A percentile compares a stretch with the other conserved stretches of the same genome.
These are phyloP conservation scores for Charadrius vociferus DNA, from an alignment of 2,113 vertebrate species.

Conservation along the genomic window DNA sequence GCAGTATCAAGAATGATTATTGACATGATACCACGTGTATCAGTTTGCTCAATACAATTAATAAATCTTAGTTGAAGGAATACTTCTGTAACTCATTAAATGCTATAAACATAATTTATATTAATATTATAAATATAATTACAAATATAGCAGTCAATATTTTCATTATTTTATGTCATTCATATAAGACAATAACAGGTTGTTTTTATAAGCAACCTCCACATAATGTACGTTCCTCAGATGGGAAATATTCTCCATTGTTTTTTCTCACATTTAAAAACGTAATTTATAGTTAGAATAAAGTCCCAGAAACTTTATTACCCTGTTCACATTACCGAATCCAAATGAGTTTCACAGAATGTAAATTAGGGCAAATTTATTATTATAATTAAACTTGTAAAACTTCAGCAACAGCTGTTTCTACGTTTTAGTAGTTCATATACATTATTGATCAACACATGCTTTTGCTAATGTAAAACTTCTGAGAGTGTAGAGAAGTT, in stretches of 20 bases:
- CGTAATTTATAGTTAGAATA: constrained; percentile 46
- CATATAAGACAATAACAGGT: background rate
- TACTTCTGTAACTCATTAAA: constrained; percentile 33
- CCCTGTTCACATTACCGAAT: background rate
- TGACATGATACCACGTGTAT: background rate
- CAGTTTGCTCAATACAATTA: background rate
- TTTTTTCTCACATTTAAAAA: constrained; percentile 29
- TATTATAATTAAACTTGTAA: constrained; percentile 54
- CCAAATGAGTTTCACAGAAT: background rate
- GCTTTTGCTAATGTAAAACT: constrained; percentile 14
- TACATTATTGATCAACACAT: constrained; percentile 35
- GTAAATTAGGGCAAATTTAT: constrained; percentile 14
- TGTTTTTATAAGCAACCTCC: constrained; percentile 12
- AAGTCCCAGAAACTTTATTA: background rate
- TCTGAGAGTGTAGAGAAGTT: constrained; percentile 5
- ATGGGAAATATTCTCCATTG: background rate
- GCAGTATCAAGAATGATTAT: background rate
- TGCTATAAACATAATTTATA: background rate
- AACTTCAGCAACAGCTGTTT: constrained; percentile 68
- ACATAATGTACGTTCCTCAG: background rate
- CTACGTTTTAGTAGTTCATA: background rate
- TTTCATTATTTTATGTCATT: constrained; percentile 4
- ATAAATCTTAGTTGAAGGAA: background rate
- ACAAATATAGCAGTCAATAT: background rate
- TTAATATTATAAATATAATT: constrained; percentile 13